These are phyloP conservation scores for Nephrotoma flavescens DNA, from an alignment of 2,888 invertebrate genomes.

Conservation along the genomic window DNA sequence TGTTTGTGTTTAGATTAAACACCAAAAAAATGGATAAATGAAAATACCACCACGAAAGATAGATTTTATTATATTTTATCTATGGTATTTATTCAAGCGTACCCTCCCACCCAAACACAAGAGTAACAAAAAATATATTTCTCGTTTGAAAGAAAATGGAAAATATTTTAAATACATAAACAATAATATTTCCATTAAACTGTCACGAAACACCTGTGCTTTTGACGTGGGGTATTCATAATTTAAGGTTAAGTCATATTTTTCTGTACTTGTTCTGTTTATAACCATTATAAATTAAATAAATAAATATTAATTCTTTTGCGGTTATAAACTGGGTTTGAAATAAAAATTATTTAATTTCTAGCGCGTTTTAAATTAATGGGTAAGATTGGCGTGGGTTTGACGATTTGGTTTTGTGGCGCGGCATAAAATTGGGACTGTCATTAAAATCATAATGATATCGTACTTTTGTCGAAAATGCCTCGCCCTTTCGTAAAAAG, in stretches of 20 bases:
- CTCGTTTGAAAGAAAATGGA: neutral
- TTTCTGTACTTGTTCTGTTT: neutral
- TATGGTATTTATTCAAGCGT: neutral
- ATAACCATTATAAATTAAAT: neutral
- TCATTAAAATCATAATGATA: no score
- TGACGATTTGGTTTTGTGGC: no score
- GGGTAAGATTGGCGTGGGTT: no score
- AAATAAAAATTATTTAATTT: no score
- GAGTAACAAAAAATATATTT: neutral
- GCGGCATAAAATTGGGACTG: no score
- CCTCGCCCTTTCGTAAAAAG: no score
- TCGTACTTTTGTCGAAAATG: no score
- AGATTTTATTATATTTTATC: neutral
- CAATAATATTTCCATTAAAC: neutral
- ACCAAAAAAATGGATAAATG: neutral
- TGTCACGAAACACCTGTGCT: neutral
- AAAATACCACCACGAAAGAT: neutral
- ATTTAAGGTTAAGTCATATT: neutral
- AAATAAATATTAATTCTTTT: neutral
- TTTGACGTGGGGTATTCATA: neutral
- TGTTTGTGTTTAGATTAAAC: neutral
- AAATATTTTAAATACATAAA: neutral
- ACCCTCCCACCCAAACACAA: neutral
- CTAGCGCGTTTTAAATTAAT: no score
- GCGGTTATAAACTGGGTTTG: neutral